Evolutionary conservation across 2,888 invertebrate genomes (phyloP).

Genomic region (Lysandra bellargus): DNA sequence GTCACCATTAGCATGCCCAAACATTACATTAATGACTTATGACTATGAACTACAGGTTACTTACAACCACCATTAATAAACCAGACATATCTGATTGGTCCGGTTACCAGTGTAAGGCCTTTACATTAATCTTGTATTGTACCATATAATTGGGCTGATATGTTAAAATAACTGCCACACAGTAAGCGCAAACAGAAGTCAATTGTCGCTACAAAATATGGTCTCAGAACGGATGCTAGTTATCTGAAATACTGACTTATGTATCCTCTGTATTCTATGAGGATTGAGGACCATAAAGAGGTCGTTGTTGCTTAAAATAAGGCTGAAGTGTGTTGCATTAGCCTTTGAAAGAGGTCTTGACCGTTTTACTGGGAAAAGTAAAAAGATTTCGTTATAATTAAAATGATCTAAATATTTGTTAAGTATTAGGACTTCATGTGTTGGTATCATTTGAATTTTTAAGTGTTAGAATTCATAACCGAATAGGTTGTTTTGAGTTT

Average conservation of each 20-base stretch:
- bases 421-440: no score
- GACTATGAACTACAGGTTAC: constrained; percentile 3
- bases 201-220: background rate
- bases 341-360: background rate
- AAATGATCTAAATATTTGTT: no score
- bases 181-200: background rate
- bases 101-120: background rate
- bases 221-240: constrained; percentile 15
- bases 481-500: no score
- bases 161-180: background rate
- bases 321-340: background rate
- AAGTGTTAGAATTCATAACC: no score
- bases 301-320: constrained; percentile 9
- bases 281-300: constrained; percentile 10
- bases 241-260: constrained; percentile 17
- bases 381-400: no score
- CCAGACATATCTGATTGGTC: background rate
- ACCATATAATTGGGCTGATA: background rate
- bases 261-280: constrained; percentile 7
- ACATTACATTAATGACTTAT: background rate
- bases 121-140: constrained; percentile 11
- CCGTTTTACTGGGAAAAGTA: no score
- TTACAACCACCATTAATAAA: constrained; percentile 12
- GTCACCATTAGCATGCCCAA: background rate
- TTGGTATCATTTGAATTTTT: no score